Evolutionary conservation across 2,113 vertebrate species (phyloP), one percentile per base, ranked within the genome.

Genomic region (Smithornis capensis): DNA sequence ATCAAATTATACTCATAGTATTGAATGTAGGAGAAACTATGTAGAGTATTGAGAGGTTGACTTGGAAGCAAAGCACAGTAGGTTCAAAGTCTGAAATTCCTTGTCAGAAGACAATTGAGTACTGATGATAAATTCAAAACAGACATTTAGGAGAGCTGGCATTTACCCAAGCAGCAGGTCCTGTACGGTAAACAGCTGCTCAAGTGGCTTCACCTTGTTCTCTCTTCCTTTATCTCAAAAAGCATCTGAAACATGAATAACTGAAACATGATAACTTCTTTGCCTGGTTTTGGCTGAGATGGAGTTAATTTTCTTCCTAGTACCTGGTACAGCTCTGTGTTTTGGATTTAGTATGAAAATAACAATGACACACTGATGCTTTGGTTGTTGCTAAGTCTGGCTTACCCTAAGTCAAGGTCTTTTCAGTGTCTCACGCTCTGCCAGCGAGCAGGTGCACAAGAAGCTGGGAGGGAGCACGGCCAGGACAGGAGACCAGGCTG

Each of bases 301-400:
- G 4, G 74, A 40, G 35, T 50, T 63, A 3, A 14, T 60, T 59
- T 47, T 59, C n/a, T 23, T 59, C 27, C n/a, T 27, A 22, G 14
- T 13, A 22, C 33, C 33, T 76, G 55, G 55, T 24, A 12, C 60
- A 60, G 38, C 4, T 38, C 29, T 53, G 19, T 47, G 38, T 3
- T 74, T 74, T 60, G 45, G 60, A 4, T 24, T 29, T 4, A 25
- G 4, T 5, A 0, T 24, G 53, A 38, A n/a, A 45, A 38, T 47
- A 37, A 47, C 7, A 17, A 33, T 33, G 4, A 33, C 37, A 50
- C 0, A 0, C 37, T 33, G 44, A 3, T 57, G 4, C 17, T 59
- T 59, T n/a, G 27, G 28, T 6, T 44, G 52, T 19, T 50, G 50
- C 35, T 42, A 2, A 19, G 44, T 4, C 3, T 4, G 44, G 33